Percentiles rank a stretch among this genome's conserved stretches.
phyloP scores from a whole-genome alignment of 2,113 vertebrate species.

The Solea senegalensis region DNA sequence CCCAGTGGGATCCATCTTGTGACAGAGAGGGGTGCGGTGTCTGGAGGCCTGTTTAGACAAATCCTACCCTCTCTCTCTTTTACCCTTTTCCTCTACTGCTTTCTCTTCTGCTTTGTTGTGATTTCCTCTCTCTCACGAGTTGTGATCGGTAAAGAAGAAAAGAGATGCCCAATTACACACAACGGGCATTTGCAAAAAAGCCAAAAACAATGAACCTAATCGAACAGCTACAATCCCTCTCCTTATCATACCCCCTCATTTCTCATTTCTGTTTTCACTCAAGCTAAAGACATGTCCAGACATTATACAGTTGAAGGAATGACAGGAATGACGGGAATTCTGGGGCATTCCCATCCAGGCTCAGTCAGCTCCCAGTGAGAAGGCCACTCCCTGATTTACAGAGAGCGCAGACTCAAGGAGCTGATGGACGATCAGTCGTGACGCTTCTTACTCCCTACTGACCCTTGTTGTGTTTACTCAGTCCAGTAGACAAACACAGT shows the following conservation, averaged over 20 bases:
- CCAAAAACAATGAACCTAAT: background rate
- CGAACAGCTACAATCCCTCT: background rate
- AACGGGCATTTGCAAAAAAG: background rate
- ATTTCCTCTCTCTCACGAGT: background rate
- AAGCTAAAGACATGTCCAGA: conserved; percentile 75
- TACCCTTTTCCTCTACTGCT: conserved; percentile 28
- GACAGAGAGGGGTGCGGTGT: conserved; percentile 57
- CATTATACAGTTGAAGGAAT: conserved; percentile 73
- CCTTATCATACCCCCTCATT: background rate
- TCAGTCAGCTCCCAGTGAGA: conserved; percentile 41
- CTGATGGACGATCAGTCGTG: conserved; percentile 16
- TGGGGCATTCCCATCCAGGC: conserved; percentile 78
- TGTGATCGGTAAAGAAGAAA: background rate
- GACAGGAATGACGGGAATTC: conserved; percentile 81
- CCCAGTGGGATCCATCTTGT: conserved; percentile 62
- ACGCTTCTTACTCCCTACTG: background rate
- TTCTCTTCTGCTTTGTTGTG: background rate
- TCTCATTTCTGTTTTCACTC: conserved; percentile 17
- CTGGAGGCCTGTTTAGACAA: conserved; percentile 69
- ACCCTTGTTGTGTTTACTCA: background rate
- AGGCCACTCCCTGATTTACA: conserved; percentile 60
- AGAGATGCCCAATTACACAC: background rate
- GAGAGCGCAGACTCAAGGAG: conserved; percentile 24
- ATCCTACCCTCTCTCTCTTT: conserved; percentile 36
- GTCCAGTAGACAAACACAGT: background rate